These are phyloP conservation scores for Talpa occidentalis DNA, from an alignment of 2,113 vertebrate species.

Conservation along the genomic window DNA sequence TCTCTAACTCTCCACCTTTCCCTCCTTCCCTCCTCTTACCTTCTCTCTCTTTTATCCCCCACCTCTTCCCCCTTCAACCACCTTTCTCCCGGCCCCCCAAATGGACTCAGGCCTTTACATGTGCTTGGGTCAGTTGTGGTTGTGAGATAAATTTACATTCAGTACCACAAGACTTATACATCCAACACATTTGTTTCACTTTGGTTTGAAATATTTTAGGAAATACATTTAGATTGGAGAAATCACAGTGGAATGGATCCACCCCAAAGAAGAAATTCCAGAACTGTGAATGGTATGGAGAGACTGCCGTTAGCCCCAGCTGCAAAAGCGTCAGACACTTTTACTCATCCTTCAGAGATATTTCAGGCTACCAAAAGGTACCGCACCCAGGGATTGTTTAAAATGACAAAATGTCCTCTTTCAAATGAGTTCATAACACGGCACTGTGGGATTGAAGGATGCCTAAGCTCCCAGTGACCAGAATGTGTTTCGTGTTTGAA, in stretches of 20 bases:
- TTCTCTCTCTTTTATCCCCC: background rate
- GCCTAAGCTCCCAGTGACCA: background rate
- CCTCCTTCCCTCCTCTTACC: background rate
- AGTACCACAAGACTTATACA: background rate
- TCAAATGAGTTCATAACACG: background rate
- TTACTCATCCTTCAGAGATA: background rate
- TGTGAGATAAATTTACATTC: slow-evolving; percentile 6
- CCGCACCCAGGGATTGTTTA: background rate
- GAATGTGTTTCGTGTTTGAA: background rate
- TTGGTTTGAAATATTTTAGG: slow-evolving; percentile 75
- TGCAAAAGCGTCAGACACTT: background rate
- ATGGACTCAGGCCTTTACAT: background rate
- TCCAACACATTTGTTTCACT: slow-evolving; percentile 56
- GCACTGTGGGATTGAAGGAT: background rate
- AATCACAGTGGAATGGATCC: slow-evolving; percentile 51
- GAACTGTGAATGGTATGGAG: slow-evolving; percentile 3
- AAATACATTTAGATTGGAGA: slow-evolving; percentile 62
- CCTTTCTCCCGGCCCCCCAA: too few species aligned
- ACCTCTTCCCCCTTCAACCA: background rate
- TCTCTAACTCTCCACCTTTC: background rate
- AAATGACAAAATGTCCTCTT: background rate
- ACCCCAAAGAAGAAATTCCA: slow-evolving; percentile 68
- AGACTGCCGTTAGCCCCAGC: background rate
- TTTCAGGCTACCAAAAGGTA: slow-evolving; percentile 62
- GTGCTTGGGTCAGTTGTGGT: background rate